These are phyloP conservation scores for Pitangus sulphuratus DNA, from an alignment of 2,797 vertebrate genomes.

Conservation along the genomic window DNA sequence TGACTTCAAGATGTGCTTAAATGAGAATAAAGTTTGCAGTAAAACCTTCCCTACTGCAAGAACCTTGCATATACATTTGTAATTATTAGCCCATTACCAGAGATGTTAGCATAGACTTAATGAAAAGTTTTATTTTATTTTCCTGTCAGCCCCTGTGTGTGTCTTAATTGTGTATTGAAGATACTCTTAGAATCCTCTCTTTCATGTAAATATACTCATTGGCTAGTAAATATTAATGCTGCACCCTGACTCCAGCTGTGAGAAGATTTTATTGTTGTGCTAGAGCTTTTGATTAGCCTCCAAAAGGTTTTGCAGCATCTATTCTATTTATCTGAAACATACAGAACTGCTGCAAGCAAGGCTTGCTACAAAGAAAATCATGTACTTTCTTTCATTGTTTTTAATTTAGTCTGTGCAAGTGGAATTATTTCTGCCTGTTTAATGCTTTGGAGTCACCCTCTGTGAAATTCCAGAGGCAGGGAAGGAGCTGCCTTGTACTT, in stretches of 20 bases:
- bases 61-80: slow-evolving; percentile 8
- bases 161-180: slow-evolving; percentile 61
- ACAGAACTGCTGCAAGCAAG: slow-evolving; percentile 48
- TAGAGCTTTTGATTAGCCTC: slow-evolving; percentile 69
- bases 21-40: background rate
- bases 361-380: slow-evolving; percentile 13
- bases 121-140: slow-evolving; percentile 62
- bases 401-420: slow-evolving; percentile 43
- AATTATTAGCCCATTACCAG: slow-evolving; percentile 57
- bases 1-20: background rate
- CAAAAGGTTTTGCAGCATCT: slow-evolving; percentile 44
- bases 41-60: slow-evolving; percentile 38
- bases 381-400: slow-evolving; percentile 43
- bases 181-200: slow-evolving; percentile 47
- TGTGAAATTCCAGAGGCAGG: slow-evolving; percentile 29
- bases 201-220: slow-evolving; percentile 58
- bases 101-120: slow-evolving; percentile 43
- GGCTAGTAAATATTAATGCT: slow-evolving; percentile 68
- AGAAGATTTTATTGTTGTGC: slow-evolving; percentile 58
- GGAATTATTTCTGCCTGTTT: slow-evolving; percentile 57
- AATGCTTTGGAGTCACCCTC: background rate
- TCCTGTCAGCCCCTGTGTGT: slow-evolving; percentile 20
- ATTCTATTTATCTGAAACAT: slow-evolving; percentile 66
- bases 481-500: background rate
- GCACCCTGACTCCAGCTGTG: slow-evolving; percentile 59